A percentile compares a stretch with the other conserved stretches of the same genome.
Conservation (phyloP, 2,113 vertebrate species). For the Talpa occidentalis region DNA sequence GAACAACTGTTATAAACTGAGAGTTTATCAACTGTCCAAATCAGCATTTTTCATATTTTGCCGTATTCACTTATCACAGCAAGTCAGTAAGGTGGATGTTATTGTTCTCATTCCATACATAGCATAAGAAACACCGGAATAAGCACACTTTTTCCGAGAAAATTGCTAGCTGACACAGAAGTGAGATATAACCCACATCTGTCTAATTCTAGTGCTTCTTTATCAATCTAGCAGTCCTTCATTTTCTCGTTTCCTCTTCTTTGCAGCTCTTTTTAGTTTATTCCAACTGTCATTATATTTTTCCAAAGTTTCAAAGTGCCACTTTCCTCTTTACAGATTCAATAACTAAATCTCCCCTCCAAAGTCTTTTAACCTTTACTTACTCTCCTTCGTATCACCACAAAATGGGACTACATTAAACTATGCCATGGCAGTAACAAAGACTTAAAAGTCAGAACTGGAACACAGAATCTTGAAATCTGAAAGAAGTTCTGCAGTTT, state of each 20-base stretch:
- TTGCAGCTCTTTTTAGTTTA: neutral
- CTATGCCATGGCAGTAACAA: neutral
- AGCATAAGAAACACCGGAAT: neutral
- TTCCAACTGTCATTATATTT: neutral
- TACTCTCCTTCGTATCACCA: neutral
- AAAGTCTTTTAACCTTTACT: neutral
- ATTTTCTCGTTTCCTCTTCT: neutral
- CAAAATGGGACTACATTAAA: neutral
- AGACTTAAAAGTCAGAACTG: neutral
- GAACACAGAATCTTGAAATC: neutral
- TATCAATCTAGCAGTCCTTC: neutral
- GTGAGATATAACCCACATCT: neutral
- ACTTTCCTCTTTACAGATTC: neutral
- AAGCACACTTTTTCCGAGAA: neutral
- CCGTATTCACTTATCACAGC: neutral
- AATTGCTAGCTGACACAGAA: neutral
- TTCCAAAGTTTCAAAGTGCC: neutral
- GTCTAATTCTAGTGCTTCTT: neutral
- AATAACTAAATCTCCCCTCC: neutral
- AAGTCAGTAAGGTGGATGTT: neutral
- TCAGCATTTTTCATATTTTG: neutral
- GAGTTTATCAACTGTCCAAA: neutral
- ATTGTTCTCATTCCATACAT: neutral
- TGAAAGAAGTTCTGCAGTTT: neutral
- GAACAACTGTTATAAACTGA: neutral